Percentiles rank a stretch among this genome's conserved stretches.
These are phyloP conservation scores for Crambe crambe DNA, from an alignment of 37 sponge, comb jelly and placozoan species.

Conservation along the genomic window DNA sequence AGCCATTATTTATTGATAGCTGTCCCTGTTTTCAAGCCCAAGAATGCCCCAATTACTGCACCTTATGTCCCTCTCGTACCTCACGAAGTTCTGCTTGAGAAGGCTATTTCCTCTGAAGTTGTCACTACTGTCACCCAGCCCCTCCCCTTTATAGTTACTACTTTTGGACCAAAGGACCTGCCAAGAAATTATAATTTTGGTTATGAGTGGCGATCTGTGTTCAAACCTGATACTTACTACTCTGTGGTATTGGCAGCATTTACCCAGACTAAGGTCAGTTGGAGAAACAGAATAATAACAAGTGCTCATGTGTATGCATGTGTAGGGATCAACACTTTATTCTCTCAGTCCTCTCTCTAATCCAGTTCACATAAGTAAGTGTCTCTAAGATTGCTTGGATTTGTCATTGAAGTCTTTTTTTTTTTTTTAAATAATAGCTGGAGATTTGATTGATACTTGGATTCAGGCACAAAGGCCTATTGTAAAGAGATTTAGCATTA, in stretches of 20 bases:
- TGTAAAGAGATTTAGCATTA: background rate
- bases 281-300: background rate
- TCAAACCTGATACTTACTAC: constrained; percentile 50
- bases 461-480: constrained; percentile 7
- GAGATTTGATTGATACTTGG: constrained; percentile 37
- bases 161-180: constrained; percentile 1
- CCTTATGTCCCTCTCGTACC: constrained; percentile 31
- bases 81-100: background rate
- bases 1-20: constrained; percentile 59
- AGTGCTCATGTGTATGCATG: too few species aligned
- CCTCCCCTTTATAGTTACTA: constrained; percentile 52
- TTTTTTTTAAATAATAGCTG: constrained; percentile 5
- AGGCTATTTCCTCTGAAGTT: constrained; percentile 23
- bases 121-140: constrained; percentile 21
- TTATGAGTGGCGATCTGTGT: constrained; percentile 10
- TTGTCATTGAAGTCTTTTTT: background rate
- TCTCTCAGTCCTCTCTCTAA: constrained; percentile 33
- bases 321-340: constrained; percentile 12
- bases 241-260: constrained; percentile 55
- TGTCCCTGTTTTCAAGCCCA: constrained; percentile 32
- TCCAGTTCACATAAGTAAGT: constrained; percentile 37
- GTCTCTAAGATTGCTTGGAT: background rate
- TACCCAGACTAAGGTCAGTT: constrained; percentile 25
- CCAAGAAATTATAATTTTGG: constrained; percentile 36
- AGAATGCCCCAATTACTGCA: constrained; percentile 5